Evolutionary conservation across 2,888 invertebrate genomes (phyloP).

Genomic region (Trichogramma dendrolimi): DNA sequence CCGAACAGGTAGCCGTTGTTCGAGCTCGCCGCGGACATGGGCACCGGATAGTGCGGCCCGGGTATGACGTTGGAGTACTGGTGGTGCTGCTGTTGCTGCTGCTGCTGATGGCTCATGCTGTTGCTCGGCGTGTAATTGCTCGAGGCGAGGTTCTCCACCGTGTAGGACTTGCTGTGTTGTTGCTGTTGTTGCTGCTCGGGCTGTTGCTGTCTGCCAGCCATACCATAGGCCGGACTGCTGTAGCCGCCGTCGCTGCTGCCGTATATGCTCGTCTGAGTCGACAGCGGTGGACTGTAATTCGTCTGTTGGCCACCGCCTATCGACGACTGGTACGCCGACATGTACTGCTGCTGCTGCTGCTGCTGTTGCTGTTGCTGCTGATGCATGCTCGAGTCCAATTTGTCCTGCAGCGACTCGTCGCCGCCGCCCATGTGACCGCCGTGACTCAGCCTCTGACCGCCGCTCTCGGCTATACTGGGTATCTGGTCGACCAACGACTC

Average conservation of each 20-base stretch:
- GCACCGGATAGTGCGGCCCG: constrained; percentile 51
- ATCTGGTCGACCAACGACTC: constrained; percentile 89
- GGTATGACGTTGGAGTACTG: constrained; percentile 51
- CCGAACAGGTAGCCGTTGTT: constrained; percentile 48
- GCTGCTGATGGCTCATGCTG: constrained; percentile 37
- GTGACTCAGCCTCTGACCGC: constrained; percentile 41
- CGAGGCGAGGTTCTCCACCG: constrained; percentile 51
- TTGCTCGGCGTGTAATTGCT: constrained; percentile 51
- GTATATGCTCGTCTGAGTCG: constrained; percentile 38
- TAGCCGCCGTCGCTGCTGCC: constrained; percentile 42
- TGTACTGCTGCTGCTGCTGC: constrained; percentile 35
- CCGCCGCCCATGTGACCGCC: constrained; percentile 41
- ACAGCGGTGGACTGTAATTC: constrained; percentile 46
- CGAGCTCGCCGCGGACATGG: constrained; percentile 44
- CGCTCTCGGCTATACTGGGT: constrained; percentile 77
- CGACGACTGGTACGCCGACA: constrained; percentile 33
- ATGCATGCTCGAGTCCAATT: constrained; percentile 36
- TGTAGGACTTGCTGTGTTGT: constrained; percentile 50
- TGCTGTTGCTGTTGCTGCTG: constrained; percentile 32
- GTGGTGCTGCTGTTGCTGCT: constrained; percentile 28
- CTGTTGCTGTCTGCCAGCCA: constrained; percentile 42
- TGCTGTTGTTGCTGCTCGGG: constrained; percentile 41
- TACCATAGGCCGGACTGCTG: constrained; percentile 42
- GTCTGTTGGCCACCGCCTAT: background rate
- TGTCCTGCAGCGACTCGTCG: constrained; percentile 43